A percentile compares a stretch with the other conserved stretches of the same genome.
Conservation (phyloP, 1,140 invertebrate genomes). For the Conus ventricosus region DNA sequence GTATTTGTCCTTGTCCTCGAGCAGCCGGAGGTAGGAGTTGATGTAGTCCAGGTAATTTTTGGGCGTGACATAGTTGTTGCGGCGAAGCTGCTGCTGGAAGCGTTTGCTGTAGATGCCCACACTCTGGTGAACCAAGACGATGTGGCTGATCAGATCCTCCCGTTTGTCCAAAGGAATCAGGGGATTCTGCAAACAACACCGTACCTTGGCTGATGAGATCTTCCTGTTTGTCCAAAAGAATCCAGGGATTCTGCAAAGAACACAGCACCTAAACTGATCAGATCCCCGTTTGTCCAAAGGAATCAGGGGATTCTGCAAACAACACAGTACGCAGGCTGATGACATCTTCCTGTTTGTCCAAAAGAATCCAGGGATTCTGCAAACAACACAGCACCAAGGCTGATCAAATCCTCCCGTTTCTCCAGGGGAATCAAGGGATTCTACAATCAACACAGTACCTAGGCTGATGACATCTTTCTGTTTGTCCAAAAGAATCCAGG, state of each 20-base stretch:
- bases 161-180: slow-evolving; percentile 81
- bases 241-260: slow-evolving; percentile 71
- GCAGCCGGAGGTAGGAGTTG: slow-evolving; percentile 83
- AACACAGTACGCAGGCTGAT: too few relatives aligned
- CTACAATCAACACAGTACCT: too few relatives aligned
- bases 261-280: slow-evolving; percentile 81
- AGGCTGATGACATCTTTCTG: too few relatives aligned
- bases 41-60: slow-evolving; percentile 93
- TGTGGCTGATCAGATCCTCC: slow-evolving; percentile 85
- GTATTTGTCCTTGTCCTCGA: slow-evolving; percentile 83
- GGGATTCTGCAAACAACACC: slow-evolving; percentile 62
- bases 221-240: slow-evolving; percentile 81
- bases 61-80: slow-evolving; percentile 90
- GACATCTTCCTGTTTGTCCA: background rate
- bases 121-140: slow-evolving; percentile 87
- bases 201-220: slow-evolving; percentile 82
- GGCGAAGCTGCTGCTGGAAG: slow-evolving; percentile 82
- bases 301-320: slow-evolving; percentile 76
- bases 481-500: too few relatives aligned
- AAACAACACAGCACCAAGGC: background rate
- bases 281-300: slow-evolving; percentile 80
- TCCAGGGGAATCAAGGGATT: too few relatives aligned
- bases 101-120: slow-evolving; percentile 83
- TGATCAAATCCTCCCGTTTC: background rate
- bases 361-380: too few relatives aligned